These are phyloP conservation scores for Grantiella picta DNA, from an alignment of 2,113 vertebrate genomes.

Conservation along the genomic window DNA sequence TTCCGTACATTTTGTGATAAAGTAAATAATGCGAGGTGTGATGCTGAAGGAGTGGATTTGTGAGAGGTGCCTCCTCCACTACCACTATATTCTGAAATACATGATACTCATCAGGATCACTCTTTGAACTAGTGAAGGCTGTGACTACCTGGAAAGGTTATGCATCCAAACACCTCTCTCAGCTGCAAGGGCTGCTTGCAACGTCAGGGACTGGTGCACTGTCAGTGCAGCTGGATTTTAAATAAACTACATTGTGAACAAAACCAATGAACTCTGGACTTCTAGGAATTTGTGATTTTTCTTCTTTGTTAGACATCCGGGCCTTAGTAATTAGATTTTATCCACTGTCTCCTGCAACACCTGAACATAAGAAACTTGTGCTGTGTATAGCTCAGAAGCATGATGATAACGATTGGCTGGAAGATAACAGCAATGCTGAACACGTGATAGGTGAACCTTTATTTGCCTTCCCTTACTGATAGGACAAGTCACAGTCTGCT, in stretches of 20 bases:
- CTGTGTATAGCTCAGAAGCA: neutral
- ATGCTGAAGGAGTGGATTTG: neutral
- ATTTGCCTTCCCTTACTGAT: neutral
- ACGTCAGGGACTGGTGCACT: too few species aligned
- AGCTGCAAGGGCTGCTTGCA: neutral
- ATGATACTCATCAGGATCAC: neutral
- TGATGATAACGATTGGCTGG: neutral
- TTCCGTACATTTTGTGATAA: neutral
- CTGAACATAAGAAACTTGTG: neutral
- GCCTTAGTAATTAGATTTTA: neutral
- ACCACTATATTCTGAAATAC: neutral
- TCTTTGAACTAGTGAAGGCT: neutral
- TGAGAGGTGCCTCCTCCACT: neutral
- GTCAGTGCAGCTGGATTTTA: neutral
- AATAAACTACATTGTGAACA: neutral
- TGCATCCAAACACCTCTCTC: neutral
- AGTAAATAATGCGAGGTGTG: neutral
- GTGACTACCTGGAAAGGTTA: neutral
- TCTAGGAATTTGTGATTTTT: neutral
- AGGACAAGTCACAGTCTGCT: neutral
- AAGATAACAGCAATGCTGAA: neutral
- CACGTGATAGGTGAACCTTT: neutral
- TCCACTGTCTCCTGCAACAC: neutral
- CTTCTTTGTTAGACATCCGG: neutral
- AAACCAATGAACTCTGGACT: neutral